Percentiles rank a stretch among this genome's conserved stretches.
Conservation (phyloP, 2,888 invertebrate genomes). For the Laothoe populi region DNA sequence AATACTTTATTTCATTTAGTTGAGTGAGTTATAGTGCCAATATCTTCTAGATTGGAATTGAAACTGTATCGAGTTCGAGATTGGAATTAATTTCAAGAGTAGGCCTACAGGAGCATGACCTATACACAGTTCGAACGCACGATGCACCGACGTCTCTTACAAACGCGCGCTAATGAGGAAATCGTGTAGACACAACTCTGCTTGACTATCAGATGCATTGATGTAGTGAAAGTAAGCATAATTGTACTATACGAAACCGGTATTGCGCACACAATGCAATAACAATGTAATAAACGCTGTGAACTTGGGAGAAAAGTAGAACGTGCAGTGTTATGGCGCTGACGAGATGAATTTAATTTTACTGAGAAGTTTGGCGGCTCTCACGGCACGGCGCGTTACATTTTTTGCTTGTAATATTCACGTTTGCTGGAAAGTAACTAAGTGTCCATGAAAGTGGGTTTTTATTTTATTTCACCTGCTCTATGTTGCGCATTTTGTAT, state of each 20-base stretch:
- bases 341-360: constrained; percentile 40
- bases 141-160: constrained; percentile 54
- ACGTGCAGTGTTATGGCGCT: constrained; percentile 32
- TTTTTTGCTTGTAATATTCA: constrained; percentile 25
- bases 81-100: no score
- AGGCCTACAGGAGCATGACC: constrained; percentile 45
- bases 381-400: constrained; percentile 11
- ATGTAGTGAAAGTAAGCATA: constrained; percentile 73
- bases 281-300: constrained; percentile 41
- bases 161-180: constrained; percentile 80
- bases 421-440: constrained; percentile 20
- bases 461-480: constrained; percentile 15
- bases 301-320: constrained; percentile 52
- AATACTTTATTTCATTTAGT: no score
- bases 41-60: no score
- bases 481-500: constrained; percentile 10
- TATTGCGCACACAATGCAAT: constrained; percentile 36
- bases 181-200: constrained; percentile 64
- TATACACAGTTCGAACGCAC: constrained; percentile 45
- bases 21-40: no score
- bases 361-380: constrained; percentile 38
- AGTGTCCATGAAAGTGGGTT: constrained; percentile 11
- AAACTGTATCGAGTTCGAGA: no score
- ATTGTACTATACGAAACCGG: constrained; percentile 44
- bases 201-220: constrained; percentile 55